Evolutionary conservation across 2,113 vertebrate genomes (phyloP).

Genomic region (Eudyptes chrysolophus): DNA sequence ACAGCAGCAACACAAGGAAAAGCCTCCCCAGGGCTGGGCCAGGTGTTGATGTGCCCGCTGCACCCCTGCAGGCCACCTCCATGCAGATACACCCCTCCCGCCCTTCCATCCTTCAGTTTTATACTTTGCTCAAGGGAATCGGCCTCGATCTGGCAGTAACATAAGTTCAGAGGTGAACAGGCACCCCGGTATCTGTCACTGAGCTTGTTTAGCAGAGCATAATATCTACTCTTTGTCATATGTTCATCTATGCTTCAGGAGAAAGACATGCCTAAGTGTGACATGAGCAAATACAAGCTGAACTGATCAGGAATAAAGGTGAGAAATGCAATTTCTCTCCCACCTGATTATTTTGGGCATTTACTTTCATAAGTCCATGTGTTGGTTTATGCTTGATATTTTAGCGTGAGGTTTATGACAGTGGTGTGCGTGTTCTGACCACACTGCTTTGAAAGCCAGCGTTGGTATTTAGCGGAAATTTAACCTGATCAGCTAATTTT

Average conservation of each 20-base stretch:
- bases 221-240: not conserved
- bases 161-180: not conserved
- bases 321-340: not conserved
- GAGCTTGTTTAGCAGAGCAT: not conserved
- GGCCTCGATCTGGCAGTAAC: not conserved
- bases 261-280: not conserved
- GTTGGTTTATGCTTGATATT: not conserved
- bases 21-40: not conserved
- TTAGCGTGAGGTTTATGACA: not conserved
- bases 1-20: not conserved
- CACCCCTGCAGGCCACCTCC: not conserved
- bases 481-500: not conserved
- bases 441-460: not conserved
- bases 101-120: not conserved
- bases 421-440: not conserved
- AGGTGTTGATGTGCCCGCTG: not conserved
- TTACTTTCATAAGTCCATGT: not conserved
- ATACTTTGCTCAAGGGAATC: not conserved
- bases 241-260: not conserved
- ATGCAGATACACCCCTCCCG: not conserved
- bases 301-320: not conserved
- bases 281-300: not conserved
- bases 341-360: not conserved
- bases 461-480: not conserved
- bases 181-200: not conserved